Conservation (phyloP, 2,113 vertebrate species). For the Sterna hirundo region DNA sequence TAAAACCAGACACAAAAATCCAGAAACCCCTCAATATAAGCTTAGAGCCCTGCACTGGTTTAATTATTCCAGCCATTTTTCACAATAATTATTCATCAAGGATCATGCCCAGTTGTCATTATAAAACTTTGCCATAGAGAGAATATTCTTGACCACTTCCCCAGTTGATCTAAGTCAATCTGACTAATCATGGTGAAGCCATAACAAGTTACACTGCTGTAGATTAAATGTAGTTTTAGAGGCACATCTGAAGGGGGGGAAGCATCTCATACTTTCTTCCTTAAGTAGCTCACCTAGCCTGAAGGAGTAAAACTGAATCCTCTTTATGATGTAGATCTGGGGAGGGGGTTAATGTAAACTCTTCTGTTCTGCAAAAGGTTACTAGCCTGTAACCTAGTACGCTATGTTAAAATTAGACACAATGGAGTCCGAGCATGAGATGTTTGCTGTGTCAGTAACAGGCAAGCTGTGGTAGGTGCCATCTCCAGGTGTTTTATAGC, state of each 20-base stretch:
- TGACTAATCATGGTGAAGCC: background rate
- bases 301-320: background rate
- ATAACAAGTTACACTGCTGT: background rate
- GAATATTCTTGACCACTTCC: background rate
- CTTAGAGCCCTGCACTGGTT: background rate
- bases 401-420: background rate
- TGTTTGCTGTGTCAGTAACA: background rate
- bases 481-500: background rate
- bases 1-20: background rate
- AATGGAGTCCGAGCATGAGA: background rate
- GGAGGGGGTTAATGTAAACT: background rate
- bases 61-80: background rate
- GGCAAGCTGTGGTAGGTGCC: background rate
- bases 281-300: background rate
- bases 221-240: background rate
- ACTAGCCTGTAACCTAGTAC: background rate
- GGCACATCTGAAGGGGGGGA: background rate
- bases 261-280: background rate
- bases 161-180: background rate
- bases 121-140: background rate
- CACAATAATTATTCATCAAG: background rate
- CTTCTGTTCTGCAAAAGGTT: background rate
- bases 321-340: background rate
- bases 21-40: background rate
- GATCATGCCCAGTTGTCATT: background rate